A percentile compares a stretch with the other conserved stretches of the same genome.
phyloP scores from a whole-genome alignment of 1,140 invertebrate species.

The Phortica variegata region DNA sequence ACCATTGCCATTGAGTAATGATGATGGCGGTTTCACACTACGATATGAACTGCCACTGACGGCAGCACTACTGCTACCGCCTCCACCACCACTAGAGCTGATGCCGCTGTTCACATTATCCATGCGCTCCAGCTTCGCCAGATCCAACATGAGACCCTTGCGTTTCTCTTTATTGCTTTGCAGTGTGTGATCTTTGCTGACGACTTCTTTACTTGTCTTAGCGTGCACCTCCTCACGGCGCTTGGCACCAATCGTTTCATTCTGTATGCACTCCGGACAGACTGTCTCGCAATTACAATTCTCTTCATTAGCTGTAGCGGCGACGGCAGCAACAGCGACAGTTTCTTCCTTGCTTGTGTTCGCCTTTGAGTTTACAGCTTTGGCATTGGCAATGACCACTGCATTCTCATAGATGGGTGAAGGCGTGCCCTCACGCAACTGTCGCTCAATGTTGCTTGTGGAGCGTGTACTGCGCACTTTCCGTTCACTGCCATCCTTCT shows the following conservation, averaged over 20 bases:
- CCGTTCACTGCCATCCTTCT: constrained; percentile 56
- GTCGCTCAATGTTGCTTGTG: constrained; percentile 48
- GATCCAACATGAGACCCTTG: constrained; percentile 68
- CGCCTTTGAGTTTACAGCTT: neutral
- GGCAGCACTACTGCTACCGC: constrained; percentile 13
- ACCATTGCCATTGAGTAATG: constrained; percentile 39
- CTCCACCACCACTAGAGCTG: constrained; percentile 24
- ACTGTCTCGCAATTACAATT: constrained; percentile 36
- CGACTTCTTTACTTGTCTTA: neutral
- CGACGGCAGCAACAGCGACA: neutral
- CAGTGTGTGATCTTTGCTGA: neutral
- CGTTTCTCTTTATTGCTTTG: constrained; percentile 48
- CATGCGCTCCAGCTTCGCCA: constrained; percentile 62
- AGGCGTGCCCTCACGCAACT: constrained; percentile 28
- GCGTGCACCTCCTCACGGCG: neutral
- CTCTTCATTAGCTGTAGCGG: no score
- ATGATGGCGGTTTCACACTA: constrained; percentile 27
- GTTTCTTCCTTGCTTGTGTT: neutral
- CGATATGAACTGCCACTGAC: constrained; percentile 26
- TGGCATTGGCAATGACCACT: neutral
- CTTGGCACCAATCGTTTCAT: constrained; percentile 11
- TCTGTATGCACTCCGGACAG: constrained; percentile 36
- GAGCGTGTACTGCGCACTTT: constrained; percentile 43
- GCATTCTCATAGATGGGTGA: constrained; percentile 47
- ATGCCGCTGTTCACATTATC: constrained; percentile 46